Evolutionary conservation across 1,140 invertebrate species (phyloP).

Genomic region (Conopomorpha cramerella): DNA sequence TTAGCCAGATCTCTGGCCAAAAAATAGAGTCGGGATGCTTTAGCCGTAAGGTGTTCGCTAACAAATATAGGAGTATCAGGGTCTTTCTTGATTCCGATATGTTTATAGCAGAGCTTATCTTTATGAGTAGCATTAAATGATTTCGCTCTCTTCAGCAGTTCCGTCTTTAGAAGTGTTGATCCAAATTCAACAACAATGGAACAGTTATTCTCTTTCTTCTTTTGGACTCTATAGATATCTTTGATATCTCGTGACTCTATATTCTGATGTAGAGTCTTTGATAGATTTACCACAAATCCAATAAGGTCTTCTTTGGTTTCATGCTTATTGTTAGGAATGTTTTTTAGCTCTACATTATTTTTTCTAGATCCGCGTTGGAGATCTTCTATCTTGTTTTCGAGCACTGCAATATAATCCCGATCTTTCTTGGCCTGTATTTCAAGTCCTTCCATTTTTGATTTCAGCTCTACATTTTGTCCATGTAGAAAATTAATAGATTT

Average conservation of each 20-base stretch:
- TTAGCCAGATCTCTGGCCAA: not conserved
- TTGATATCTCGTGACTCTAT: not conserved
- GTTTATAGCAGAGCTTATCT: not conserved
- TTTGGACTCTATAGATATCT: not conserved
- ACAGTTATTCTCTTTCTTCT: not conserved
- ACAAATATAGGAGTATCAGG: not conserved
- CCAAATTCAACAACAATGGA: not conserved
- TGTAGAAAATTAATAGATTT: not conserved
- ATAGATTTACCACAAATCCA: not conserved
- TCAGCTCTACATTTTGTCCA: not conserved
- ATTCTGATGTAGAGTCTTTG: not conserved
- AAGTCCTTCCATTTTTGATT: not conserved
- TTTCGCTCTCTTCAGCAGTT: not conserved
- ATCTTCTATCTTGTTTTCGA: not conserved
- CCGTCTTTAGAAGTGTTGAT: not conserved
- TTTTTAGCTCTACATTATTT: not conserved
- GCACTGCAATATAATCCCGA: not conserved
- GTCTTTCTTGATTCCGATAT: not conserved
- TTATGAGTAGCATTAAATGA: not conserved
- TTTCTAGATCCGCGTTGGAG: not conserved
- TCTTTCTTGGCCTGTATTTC: not conserved
- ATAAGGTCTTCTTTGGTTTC: not conserved
- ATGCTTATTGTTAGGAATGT: not conserved
- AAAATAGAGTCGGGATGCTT: not conserved
- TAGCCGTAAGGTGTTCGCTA: not conserved